A percentile compares a stretch with the other conserved stretches of the same genome.
Conservation (phyloP, 2,797 vertebrate genomes). For the Enteromius mattozi region DNA sequence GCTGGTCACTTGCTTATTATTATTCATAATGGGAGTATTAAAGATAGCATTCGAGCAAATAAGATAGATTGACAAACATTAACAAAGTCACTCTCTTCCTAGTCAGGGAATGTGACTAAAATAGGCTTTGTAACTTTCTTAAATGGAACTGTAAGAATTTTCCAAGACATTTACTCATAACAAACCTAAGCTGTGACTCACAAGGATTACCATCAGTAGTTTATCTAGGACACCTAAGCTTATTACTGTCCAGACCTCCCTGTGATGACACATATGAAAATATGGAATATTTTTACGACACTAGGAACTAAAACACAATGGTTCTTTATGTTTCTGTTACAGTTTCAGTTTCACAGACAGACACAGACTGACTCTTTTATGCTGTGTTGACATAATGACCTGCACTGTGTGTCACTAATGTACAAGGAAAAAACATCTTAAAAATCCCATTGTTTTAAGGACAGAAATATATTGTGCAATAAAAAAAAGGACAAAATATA, state of each 20-base stretch:
- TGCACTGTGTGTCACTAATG: slow-evolving; percentile 3
- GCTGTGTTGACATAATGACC: not conserved
- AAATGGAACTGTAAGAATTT: not conserved
- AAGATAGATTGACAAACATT: not conserved
- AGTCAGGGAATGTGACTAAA: not conserved
- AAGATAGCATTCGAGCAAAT: not conserved
- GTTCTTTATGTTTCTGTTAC: not conserved
- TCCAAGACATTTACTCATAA: not conserved
- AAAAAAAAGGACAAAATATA: not conserved
- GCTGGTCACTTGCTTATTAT: not conserved
- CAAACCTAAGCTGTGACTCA: not conserved
- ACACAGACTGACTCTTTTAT: not conserved
- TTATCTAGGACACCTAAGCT: not conserved
- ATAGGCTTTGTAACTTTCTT: not conserved
- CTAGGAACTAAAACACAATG: not conserved
- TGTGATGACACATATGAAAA: not conserved
- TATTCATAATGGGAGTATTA: not conserved
- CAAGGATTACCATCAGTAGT: not conserved
- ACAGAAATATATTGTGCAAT: not conserved
- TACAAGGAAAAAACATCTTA: not conserved
- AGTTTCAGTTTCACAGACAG: not conserved
- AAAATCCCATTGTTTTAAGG: not conserved
- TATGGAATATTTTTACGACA: not conserved
- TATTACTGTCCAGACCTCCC: not conserved
- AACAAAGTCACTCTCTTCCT: not conserved